These are phyloP conservation scores for Pontoporia blainvillei DNA, from an alignment of 2,113 vertebrate species.

Conservation along the genomic window DNA sequence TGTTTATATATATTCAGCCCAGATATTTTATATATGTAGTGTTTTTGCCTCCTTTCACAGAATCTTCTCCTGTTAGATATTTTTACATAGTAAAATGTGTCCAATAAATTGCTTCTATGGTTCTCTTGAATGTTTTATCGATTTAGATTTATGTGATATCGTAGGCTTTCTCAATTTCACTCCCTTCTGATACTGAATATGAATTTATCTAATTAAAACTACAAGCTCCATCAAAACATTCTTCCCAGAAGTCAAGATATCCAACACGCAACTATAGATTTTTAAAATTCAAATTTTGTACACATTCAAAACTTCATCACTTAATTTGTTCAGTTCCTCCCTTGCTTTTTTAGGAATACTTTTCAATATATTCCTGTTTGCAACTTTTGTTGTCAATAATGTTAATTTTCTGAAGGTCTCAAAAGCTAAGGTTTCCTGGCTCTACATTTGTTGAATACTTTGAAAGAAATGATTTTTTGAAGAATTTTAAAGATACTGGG, in stretches of 20 bases:
- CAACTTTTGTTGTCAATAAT: conserved; percentile 23
- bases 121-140: neutral
- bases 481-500: neutral
- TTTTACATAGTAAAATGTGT: neutral
- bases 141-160: conserved; percentile 26
- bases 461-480: neutral
- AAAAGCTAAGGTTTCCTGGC: neutral
- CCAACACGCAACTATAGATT: conserved; percentile 11
- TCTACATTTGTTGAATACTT: neutral
- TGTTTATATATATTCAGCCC: neutral
- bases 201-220: conserved; percentile 39
- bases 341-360: neutral
- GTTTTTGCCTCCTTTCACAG: neutral
- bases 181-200: neutral
- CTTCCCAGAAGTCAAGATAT: conserved; percentile 27
- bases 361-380: neutral
- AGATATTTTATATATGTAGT: neutral
- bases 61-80: neutral
- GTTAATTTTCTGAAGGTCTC: neutral
- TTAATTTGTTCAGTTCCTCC: conserved; percentile 12
- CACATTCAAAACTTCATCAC: neutral
- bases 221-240: neutral
- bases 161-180: conserved; percentile 2
- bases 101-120: neutral
- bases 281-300: conserved; percentile 24